Evolutionary conservation across 2,113 vertebrate genomes (phyloP).

Genomic region (Poeciliopsis occidentalis): DNA sequence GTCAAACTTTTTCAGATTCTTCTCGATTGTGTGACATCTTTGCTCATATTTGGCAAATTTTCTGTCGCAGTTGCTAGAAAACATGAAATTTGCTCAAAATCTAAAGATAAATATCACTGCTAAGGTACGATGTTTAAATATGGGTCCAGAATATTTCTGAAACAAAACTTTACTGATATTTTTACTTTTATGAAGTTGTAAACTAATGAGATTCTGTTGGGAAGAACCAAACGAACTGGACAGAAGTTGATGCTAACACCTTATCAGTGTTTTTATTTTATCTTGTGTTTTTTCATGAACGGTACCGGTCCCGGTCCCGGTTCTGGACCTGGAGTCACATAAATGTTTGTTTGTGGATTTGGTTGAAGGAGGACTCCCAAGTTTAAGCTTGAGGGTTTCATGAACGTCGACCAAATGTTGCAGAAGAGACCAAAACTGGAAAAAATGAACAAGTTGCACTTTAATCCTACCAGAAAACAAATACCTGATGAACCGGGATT

Average conservation of each 20-base stretch:
- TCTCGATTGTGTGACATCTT: too few species aligned
- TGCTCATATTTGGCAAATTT: background rate
- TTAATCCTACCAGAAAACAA: background rate
- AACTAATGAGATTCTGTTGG: background rate
- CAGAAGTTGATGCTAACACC: slow-evolving; percentile 14
- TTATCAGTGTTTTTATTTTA: background rate
- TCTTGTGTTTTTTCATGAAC: background rate
- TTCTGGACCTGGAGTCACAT: background rate
- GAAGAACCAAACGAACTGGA: slow-evolving; percentile 1
- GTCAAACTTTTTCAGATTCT: too few species aligned
- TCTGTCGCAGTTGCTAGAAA: background rate
- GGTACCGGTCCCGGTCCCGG: background rate
- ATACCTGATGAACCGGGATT: background rate
- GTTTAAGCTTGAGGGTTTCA: slow-evolving; percentile 25
- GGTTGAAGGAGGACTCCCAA: slow-evolving; percentile 39
- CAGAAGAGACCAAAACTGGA: slow-evolving; percentile 18
- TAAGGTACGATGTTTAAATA: background rate
- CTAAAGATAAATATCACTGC: background rate
- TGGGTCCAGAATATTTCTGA: background rate
- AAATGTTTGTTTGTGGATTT: background rate
- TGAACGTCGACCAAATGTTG: slow-evolving; percentile 27
- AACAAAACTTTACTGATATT: background rate
- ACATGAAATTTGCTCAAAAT: background rate
- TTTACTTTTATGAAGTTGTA: background rate
- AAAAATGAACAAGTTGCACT: slow-evolving; percentile 20